phyloP scores from a whole-genome alignment of 2,113 vertebrate genomes.

The rat (Rattus norvegicus) region DNA sequence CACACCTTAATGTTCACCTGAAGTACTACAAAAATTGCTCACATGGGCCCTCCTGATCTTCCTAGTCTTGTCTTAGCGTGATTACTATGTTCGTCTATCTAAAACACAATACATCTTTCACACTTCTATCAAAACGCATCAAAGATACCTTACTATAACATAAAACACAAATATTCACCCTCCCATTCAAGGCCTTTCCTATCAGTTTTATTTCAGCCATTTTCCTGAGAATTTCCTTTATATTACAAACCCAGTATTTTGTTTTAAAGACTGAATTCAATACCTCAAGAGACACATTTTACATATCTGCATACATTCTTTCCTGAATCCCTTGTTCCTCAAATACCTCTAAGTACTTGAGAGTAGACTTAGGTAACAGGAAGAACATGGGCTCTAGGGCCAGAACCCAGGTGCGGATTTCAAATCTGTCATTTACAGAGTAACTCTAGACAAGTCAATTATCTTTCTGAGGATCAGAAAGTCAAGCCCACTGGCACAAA shows the following conservation, averaged over 20 bases:
- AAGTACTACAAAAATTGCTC: slow-evolving; percentile 23
- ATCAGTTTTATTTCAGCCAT: slow-evolving; percentile 34
- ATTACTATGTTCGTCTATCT: not conserved
- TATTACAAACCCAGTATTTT: slow-evolving; percentile 47
- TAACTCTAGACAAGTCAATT: slow-evolving; percentile 8
- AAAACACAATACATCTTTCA: slow-evolving; percentile 4
- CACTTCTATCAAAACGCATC: slow-evolving; percentile 11
- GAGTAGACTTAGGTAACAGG: not conserved
- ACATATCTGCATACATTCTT: slow-evolving; percentile 4
- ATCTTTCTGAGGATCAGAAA: slow-evolving; percentile 15
- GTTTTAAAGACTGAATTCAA: slow-evolving; percentile 20
- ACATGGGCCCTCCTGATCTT: not conserved
- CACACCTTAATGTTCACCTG: not conserved
- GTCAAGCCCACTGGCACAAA: not conserved
- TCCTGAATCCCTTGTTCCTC: not conserved
- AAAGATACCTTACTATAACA: not conserved
- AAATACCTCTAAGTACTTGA: not conserved
- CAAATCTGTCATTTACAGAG: not conserved
- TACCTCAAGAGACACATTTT: not conserved
- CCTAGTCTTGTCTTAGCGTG: not conserved
- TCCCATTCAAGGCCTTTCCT: not conserved
- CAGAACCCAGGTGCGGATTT: slow-evolving; percentile 28
- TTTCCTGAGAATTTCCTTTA: slow-evolving; percentile 39
- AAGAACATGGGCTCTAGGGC: not conserved
- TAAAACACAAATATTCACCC: slow-evolving; percentile 35